phyloP scores from a whole-genome alignment of 2,797 vertebrate species.

The Chiloscyllium punctatum region DNA sequence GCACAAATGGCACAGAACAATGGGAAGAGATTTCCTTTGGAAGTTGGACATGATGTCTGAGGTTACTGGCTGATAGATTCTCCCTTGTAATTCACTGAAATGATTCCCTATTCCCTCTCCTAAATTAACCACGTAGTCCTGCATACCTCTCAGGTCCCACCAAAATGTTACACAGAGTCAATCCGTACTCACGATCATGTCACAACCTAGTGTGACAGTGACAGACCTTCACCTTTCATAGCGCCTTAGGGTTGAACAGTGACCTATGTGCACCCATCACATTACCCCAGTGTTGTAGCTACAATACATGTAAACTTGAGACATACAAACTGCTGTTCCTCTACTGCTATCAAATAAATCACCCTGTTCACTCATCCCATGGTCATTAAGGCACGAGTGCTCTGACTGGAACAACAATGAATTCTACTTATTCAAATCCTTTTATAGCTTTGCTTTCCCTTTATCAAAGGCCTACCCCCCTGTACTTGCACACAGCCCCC shows the following conservation, averaged over 20 bases:
- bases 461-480: background rate
- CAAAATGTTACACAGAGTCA: background rate
- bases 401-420: background rate
- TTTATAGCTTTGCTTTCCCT: background rate
- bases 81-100: background rate
- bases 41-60: background rate
- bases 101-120: background rate
- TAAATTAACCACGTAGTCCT: background rate
- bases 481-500: no score
- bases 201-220: background rate
- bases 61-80: background rate
- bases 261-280: background rate
- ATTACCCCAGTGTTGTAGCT: background rate
- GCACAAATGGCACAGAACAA: background rate
- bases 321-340: background rate
- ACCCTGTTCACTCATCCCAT: background rate
- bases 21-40: background rate
- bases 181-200: background rate
- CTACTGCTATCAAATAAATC: background rate
- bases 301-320: background rate
- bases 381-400: background rate
- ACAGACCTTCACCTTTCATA: background rate
- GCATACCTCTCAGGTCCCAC: no score
- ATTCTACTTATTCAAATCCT: background rate
- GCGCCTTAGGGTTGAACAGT: background rate